These are phyloP conservation scores for Cryptotis parvus DNA, from an alignment of 2,113 vertebrate genomes.

Conservation along the genomic window DNA sequence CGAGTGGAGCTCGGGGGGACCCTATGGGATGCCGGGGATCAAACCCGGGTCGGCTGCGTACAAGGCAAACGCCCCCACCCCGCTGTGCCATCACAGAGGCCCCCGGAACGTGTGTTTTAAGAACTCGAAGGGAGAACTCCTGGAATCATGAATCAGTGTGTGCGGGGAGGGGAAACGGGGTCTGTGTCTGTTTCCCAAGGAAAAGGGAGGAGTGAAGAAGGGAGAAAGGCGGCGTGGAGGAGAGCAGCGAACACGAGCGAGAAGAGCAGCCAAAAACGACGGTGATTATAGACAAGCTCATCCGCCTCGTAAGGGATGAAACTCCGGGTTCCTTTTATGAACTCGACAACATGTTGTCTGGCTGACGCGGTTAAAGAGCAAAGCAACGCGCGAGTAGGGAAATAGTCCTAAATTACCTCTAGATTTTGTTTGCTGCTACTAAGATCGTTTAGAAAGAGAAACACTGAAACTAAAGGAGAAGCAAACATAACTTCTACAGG, in stretches of 20 bases:
- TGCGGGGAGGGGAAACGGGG: not conserved
- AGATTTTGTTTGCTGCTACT: slow-evolving; percentile 48
- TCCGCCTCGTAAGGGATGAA: slow-evolving; percentile 12
- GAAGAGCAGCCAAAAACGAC: not conserved
- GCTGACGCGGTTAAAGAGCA: not conserved
- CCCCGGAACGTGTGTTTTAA: not conserved
- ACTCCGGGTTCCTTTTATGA: not conserved
- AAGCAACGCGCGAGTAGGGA: not conserved
- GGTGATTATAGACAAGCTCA: not conserved
- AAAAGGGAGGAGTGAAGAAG: not conserved
- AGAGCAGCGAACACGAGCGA: slow-evolving; percentile 10
- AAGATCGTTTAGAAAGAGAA: slow-evolving; percentile 52
- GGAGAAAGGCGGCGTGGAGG: no score
- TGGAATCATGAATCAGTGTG: not conserved
- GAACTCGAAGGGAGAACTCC: not conserved
- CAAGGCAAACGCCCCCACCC: no score
- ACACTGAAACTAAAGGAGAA: slow-evolving; percentile 58
- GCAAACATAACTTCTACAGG: slow-evolving; percentile 67
- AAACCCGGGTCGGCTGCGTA: no score
- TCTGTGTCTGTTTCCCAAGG: not conserved
- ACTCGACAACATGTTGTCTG: not conserved
- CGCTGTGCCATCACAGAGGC: no score
- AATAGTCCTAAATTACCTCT: slow-evolving; percentile 49
- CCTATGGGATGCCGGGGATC: no score
- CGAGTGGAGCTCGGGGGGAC: no score